Percentiles rank a stretch among this genome's conserved stretches.
Evolutionary conservation across 2,113 vertebrate genomes (phyloP).

Genomic region (Syngnathus typhle): DNA sequence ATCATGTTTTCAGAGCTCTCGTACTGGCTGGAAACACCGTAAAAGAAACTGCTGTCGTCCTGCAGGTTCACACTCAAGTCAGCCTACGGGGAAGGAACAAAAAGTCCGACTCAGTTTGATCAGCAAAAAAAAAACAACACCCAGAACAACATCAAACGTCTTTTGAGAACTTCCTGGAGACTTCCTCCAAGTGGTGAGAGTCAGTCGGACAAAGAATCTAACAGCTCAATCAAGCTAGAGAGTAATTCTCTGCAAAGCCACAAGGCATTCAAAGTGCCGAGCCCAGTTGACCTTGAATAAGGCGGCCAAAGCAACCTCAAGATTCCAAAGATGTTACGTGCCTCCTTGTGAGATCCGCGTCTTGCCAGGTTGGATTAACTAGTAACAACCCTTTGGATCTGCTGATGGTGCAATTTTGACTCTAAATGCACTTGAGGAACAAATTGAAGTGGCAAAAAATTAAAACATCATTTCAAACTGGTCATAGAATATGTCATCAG

Average conservation of each 20-base stretch:
- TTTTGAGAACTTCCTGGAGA: neutral
- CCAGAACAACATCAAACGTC: neutral
- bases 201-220: slow-evolving; percentile 23
- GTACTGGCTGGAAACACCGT: slow-evolving; percentile 92
- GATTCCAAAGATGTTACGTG: slow-evolving; percentile 38
- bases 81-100: slow-evolving; percentile 65
- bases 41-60: slow-evolving; percentile 88
- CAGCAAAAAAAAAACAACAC: neutral
- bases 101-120: slow-evolving; percentile 1
- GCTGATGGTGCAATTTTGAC: neutral
- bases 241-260: slow-evolving; percentile 42
- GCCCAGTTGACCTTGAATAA: slow-evolving; percentile 34
- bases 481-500: neutral
- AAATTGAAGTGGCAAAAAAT: neutral
- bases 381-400: neutral
- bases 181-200: neutral
- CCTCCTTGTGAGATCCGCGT: neutral
- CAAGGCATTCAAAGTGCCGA: slow-evolving; percentile 23
- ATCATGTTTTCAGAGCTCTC: slow-evolving; percentile 92
- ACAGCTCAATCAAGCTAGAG: slow-evolving; percentile 34
- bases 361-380: neutral
- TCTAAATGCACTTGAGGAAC: neutral
- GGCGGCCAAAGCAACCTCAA: slow-evolving; percentile 24
- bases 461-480: neutral
- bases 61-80: slow-evolving; percentile 88